Percentiles rank a stretch among this genome's conserved stretches.
Conservation (phyloP, 1,140 invertebrate genomes). For the Protaetia brevitarsis region DNA sequence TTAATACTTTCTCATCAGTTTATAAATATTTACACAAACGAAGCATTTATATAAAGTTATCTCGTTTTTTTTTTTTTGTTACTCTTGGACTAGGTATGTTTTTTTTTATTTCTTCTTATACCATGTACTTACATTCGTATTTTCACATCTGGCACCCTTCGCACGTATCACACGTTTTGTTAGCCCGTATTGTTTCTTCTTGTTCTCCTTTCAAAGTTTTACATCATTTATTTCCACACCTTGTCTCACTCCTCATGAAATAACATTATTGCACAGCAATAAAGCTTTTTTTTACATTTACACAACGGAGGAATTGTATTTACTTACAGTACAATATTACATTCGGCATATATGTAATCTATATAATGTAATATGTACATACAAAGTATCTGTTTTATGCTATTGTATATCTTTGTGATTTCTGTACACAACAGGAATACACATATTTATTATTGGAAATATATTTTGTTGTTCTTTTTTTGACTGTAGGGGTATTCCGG, state of each 20-base stretch:
- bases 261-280: conserved; percentile 33
- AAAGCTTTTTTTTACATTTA: conserved; percentile 27
- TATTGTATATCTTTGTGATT: no score
- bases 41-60: conserved; percentile 22
- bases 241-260: not conserved
- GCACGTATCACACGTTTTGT: not conserved
- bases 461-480: no score
- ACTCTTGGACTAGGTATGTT: not conserved
- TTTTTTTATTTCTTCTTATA: not conserved
- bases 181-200: not conserved
- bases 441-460: no score
- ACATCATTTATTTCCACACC: no score
- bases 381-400: no score
- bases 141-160: not conserved
- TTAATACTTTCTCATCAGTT: conserved; percentile 13
- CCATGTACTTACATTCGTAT: not conserved
- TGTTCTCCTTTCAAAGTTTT: no score
- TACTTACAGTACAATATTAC: no score
- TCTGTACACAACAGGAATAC: no score
- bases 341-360: no score
- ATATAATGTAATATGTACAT: no score
- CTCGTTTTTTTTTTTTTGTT: not conserved
- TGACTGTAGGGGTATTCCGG: no score
- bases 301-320: no score
- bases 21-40: conserved; percentile 24